Base-by-base conservation (phyloP, 2,113 vertebrate species). In the Melanocharis versteri region DNA sequence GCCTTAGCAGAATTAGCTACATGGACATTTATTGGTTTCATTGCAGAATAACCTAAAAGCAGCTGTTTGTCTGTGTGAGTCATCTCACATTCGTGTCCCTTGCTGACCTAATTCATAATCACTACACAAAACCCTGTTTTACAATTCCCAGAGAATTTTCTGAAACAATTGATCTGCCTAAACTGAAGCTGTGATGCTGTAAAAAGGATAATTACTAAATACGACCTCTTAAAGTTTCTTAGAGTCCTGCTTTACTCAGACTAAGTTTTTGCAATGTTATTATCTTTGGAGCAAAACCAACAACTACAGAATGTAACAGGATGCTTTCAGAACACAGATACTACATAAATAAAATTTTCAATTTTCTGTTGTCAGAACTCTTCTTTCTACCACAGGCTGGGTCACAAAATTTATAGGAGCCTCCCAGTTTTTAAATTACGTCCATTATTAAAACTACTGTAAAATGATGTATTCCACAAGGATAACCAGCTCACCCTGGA, bases 41-140 rank as follows among this genome's bases (percentile, higher is more conserved):
- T 27, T 72, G 92, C 40, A 95, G 83, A 93, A 95, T 73, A 90
- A 83, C 31, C 40, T 62, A 90, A 96, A 96, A 42, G 35, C 56
- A 87, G 57, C 44, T 92, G 51, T 66, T 31, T 58, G 77, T 15
- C 35, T 60, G 13, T 7, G 70, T 81, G 17, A 84, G 58, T 23
- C 24, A 61, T 17, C 26, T 26, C 56, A 40, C 28, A 30, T 45
- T 58, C n/a, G 44, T 15, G 17, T 23, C 45, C 78, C n/a, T 8
- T 39, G 31, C 70, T 76, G 48, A 64, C 14, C 22, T 69, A 27
- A 89, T 40, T 61, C 42, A 90, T 37, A 72, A 79, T 30, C 70
- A 39, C 15, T 35, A 40, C 39, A 87, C 37, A 83, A 87, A 93
- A 3, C 6, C 14, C 9, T 21, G 48, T 6, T 70, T 81, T n/a